Conservation (phyloP, 2,888 invertebrate genomes). For the Caenorhabditis uteleia region DNA sequence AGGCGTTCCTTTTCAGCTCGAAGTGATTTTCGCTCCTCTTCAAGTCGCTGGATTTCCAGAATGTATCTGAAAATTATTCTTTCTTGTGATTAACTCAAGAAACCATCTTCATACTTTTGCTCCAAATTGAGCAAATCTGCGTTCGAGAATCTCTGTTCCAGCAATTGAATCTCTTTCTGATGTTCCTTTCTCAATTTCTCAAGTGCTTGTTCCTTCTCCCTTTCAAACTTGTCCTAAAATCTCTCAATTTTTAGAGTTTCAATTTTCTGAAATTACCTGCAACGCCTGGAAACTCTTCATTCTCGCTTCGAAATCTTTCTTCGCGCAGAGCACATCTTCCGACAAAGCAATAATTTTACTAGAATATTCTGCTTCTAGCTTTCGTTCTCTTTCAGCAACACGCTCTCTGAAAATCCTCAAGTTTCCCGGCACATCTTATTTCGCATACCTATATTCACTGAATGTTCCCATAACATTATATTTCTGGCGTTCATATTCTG, state of each 20-base stretch:
- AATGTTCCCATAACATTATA: conserved; percentile 70
- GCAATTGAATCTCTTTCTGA: conserved; percentile 68
- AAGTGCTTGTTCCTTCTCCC: conserved; percentile 69
- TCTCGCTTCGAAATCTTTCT: conserved; percentile 71
- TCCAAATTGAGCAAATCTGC: conserved; percentile 69
- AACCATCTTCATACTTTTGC: conserved; percentile 68
- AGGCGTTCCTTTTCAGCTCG: conserved; percentile 68
- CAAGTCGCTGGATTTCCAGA: conserved; percentile 68
- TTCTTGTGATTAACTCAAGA: neutral
- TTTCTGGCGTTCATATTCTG: conserved; percentile 69
- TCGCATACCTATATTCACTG: conserved; percentile 61
- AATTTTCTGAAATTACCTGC: conserved; percentile 48
- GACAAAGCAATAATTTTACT: conserved; percentile 71
- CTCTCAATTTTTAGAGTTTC: neutral
- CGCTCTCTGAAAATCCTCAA: conserved; percentile 55
- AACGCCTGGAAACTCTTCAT: conserved; percentile 72
- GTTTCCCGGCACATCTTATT: neutral
- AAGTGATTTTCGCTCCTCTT: conserved; percentile 68
- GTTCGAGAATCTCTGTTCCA: conserved; percentile 67
- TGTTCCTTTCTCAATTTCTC: conserved; percentile 69
- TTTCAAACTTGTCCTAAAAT: conserved; percentile 66
- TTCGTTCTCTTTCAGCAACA: conserved; percentile 68
- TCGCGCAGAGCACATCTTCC: conserved; percentile 71
- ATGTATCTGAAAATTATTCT: conserved; percentile 58
- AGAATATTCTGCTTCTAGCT: conserved; percentile 69